Evolutionary conservation across 2,888 invertebrate species (phyloP), one percentile per base, ranked within the genome.

Genomic region (Apocheima hispidaria): DNA sequence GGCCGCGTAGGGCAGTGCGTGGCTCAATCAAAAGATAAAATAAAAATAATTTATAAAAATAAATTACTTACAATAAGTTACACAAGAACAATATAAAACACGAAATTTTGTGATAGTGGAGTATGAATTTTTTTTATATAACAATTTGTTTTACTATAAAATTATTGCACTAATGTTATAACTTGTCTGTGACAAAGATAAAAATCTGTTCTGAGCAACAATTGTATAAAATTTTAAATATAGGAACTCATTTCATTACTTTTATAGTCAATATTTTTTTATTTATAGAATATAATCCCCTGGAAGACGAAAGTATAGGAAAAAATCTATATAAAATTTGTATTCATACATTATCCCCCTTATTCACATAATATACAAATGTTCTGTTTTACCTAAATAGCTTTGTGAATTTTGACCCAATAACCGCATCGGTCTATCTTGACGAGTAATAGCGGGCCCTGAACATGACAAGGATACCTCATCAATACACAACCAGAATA

Each of bases 221-320:
- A 79, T 72, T 77, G 72, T 81, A 85, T 84, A 87, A 84, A 83
- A 86, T 81, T 81, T 79, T 74, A 83, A 63, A 83, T 78, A 83
- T 83, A 84, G 84, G 84, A 84, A 87, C 83, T 79, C 71, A 75
- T 72, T 69, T 73, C 68, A 76, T 75, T 49, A 14, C 71, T 77
- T 66, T 61, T 66, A 62, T 73, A 67, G 62, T 66, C 63, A 68
- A 61, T 68, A 66, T 65, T 74, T 65, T 69, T n/a, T n/a, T n/a
- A n/a, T n/a, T 72, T 54, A 71, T 68, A 68, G 60, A 67, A 72
- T 44, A 72, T 66, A 77, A 77, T 78, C 78, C 82, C 83, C 84
- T 83, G 89, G 89, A 89, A 89, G 89, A 90, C 88, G 78, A 74
- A 70, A 75, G 77, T 74, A 77, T 70, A 79, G 70, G 77, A n/a